phyloP scores from a whole-genome alignment of 2,113 vertebrate species.

The Nipponia nippon region DNA sequence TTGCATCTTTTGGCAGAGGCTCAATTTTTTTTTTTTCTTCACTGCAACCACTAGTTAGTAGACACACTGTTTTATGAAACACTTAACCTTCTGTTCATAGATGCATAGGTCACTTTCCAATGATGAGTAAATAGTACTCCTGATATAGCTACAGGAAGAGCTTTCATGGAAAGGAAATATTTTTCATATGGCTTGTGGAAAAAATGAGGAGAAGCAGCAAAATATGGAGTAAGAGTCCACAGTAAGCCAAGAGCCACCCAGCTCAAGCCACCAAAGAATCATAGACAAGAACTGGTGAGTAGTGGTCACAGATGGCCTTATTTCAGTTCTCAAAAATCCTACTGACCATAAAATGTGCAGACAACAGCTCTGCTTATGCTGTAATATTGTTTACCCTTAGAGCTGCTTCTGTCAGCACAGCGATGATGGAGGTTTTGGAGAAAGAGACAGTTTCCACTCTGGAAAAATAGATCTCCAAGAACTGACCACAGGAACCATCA shows the following conservation, averaged over 20 bases:
- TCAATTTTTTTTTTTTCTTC: background rate
- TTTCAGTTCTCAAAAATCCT: background rate
- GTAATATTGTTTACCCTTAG: background rate
- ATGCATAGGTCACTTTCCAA: background rate
- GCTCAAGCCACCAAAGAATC: background rate
- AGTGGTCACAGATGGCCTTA: background rate
- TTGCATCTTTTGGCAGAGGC: background rate
- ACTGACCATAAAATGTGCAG: background rate
- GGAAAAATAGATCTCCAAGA: background rate
- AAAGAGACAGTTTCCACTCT: background rate
- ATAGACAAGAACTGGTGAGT: background rate
- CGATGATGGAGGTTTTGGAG: background rate
- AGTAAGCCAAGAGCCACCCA: background rate
- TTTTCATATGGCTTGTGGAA: background rate
- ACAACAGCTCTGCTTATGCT: background rate
- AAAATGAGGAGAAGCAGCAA: background rate
- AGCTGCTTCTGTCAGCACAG: background rate
- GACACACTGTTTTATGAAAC: background rate
- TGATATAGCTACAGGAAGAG: background rate
- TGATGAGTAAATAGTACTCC: background rate
- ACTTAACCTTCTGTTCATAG: background rate
- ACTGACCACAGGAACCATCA: background rate
- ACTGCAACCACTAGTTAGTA: background rate
- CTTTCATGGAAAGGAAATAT: background rate
- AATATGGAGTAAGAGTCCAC: background rate